phyloP scores from a whole-genome alignment of 2,888 invertebrate species.

The Catocala sponsa region DNA sequence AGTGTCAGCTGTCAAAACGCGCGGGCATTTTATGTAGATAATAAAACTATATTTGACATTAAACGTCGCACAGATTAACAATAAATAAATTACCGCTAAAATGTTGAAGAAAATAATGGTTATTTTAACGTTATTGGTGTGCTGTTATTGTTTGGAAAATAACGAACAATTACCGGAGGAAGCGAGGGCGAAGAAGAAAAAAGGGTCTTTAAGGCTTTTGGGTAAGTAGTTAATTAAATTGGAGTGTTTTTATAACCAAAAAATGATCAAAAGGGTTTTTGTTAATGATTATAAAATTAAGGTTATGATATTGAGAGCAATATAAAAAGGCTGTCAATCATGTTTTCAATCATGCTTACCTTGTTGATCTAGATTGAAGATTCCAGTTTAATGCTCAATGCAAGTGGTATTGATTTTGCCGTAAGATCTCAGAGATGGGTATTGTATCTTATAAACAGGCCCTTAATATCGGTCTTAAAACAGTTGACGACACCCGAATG shows the following conservation, averaged over 20 bases:
- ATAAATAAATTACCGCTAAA: conserved; percentile 27
- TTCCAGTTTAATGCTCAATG: too few relatives aligned
- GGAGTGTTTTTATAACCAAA: conserved; percentile 2
- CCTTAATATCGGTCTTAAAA: too few relatives aligned
- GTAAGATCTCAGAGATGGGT: too few relatives aligned
- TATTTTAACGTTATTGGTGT: conserved; percentile 64
- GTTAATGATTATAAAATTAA: conserved; percentile 10
- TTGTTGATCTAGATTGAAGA: too few relatives aligned
- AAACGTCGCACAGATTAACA: conserved; percentile 20
- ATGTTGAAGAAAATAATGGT: conserved; percentile 68
- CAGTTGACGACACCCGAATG: too few relatives aligned
- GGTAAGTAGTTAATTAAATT: conserved; percentile 65
- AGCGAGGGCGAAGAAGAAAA: conserved; percentile 78
- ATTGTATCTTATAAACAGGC: too few relatives aligned
- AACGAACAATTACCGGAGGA: conserved; percentile 67
- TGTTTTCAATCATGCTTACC: too few relatives aligned
- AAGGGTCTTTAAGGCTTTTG: conserved; percentile 66
- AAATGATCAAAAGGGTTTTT: conserved; percentile 22
- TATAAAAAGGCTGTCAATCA: conserved; percentile 15
- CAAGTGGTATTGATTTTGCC: too few relatives aligned
- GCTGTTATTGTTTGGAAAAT: conserved; percentile 73
- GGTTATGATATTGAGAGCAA: conserved; percentile 21
- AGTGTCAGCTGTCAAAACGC: conserved; percentile 27
- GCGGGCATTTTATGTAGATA: conserved; percentile 15
- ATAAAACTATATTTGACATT: conserved; percentile 11